These are phyloP conservation scores for Otus sunia DNA, from an alignment of 2,113 vertebrate species.

Conservation along the genomic window DNA sequence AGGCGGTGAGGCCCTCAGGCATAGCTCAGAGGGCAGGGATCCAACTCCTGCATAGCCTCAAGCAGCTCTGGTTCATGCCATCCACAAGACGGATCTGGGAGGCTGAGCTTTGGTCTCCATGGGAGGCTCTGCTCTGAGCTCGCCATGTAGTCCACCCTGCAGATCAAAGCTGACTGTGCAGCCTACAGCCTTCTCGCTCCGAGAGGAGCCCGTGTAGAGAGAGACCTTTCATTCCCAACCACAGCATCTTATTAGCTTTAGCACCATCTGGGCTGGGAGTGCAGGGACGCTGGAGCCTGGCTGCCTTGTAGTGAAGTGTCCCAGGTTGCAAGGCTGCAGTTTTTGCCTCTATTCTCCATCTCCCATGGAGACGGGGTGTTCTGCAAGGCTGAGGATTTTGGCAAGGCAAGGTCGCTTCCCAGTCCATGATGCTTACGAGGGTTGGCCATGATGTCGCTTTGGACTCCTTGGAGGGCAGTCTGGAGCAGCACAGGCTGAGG, in stretches of 20 bases:
- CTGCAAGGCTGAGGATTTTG: background rate
- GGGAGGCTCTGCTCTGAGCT: background rate
- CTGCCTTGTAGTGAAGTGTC: background rate
- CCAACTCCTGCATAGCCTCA: background rate
- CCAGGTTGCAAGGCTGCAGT: background rate
- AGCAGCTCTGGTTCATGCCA: background rate
- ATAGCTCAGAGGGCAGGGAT: background rate
- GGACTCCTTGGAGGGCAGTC: background rate
- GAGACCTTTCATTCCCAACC: background rate
- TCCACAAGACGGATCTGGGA: background rate
- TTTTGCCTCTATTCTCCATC: background rate
- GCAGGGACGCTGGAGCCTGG: background rate
- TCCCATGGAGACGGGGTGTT: fast-evolving
- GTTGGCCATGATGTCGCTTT: background rate
- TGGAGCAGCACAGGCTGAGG: background rate
- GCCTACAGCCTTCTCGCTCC: background rate
- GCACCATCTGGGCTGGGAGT: background rate
- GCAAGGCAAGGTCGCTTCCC: background rate
- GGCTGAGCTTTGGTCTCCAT: background rate
- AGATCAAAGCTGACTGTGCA: background rate
- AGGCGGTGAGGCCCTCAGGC: background rate
- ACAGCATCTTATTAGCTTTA: background rate
- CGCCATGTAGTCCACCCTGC: fast-evolving
- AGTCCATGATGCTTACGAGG: fast-evolving
- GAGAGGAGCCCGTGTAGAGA: background rate